These are phyloP conservation scores for Choloepus hoffmanni DNA, from an alignment of 2,113 vertebrate species.

Conservation along the genomic window DNA sequence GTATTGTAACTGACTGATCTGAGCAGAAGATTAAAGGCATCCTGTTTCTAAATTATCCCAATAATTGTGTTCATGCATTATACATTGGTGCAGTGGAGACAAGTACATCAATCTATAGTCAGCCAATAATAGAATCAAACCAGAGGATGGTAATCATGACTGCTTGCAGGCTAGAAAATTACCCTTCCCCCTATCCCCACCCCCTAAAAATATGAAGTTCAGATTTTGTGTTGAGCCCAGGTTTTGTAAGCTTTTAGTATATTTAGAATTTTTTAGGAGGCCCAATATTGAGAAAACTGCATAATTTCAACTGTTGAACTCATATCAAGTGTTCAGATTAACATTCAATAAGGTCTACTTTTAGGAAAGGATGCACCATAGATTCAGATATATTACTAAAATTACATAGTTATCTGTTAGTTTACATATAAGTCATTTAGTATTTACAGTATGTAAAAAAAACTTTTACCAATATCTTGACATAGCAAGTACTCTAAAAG, in stretches of 20 bases:
- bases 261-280: neutral
- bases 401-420: neutral
- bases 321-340: neutral
- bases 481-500: neutral
- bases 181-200: neutral
- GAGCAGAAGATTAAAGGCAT: slow-evolving; percentile 78
- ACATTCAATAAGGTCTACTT: neutral
- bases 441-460: neutral
- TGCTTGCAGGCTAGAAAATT: slow-evolving; percentile 51
- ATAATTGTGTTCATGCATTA: slow-evolving; percentile 78
- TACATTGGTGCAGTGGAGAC: slow-evolving; percentile 76
- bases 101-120: slow-evolving; percentile 76
- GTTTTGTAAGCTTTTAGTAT: neutral
- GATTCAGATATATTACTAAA: slow-evolving; percentile 10
- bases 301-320: neutral
- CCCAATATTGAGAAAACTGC: neutral
- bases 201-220: neutral
- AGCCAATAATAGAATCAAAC: slow-evolving; percentile 70
- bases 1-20: slow-evolving; percentile 74
- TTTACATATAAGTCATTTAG: neutral
- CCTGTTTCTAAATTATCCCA: slow-evolving; percentile 78
- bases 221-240: neutral
- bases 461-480: neutral
- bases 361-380: neutral
- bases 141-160: slow-evolving; percentile 56